Evolutionary conservation across 2,888 invertebrate species (phyloP).

Genomic region (Ecliptopera silaceata): DNA sequence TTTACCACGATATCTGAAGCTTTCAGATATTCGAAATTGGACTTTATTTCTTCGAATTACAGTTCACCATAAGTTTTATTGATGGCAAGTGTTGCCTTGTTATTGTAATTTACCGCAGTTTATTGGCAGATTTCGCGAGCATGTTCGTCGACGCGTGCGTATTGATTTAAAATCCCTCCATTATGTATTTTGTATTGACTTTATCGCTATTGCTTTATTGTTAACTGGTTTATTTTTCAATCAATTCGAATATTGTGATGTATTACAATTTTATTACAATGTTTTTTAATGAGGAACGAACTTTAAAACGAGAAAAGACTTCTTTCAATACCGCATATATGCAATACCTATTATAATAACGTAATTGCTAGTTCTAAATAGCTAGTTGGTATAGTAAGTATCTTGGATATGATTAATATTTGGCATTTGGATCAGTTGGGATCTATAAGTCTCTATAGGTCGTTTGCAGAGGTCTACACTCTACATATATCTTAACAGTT

Average conservation of each 20-base stretch:
- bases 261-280: background rate
- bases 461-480: too few species aligned
- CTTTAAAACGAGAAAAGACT: too few species aligned
- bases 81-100: background rate
- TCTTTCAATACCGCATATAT: too few species aligned
- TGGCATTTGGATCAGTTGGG: too few species aligned
- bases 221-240: constrained; percentile 20
- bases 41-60: constrained; percentile 2
- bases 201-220: constrained; percentile 23
- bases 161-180: constrained; percentile 34
- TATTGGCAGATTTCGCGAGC: constrained; percentile 27
- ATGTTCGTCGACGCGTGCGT: constrained; percentile 25
- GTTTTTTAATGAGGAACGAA: too few species aligned
- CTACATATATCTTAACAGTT: too few species aligned
- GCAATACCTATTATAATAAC: too few species aligned
- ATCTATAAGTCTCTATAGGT: too few species aligned
- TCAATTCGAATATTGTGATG: constrained; percentile 3
- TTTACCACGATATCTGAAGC: constrained; percentile 10
- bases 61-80: background rate
- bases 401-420: too few species aligned
- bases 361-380: too few species aligned
- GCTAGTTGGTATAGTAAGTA: too few species aligned
- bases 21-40: constrained; percentile 10
- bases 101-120: constrained; percentile 17
- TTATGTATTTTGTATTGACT: constrained; percentile 25